Percentiles rank a stretch among this genome's conserved stretches.
Conservation (phyloP, 2,888 invertebrate genomes). For the Phyto melanocephala region DNA sequence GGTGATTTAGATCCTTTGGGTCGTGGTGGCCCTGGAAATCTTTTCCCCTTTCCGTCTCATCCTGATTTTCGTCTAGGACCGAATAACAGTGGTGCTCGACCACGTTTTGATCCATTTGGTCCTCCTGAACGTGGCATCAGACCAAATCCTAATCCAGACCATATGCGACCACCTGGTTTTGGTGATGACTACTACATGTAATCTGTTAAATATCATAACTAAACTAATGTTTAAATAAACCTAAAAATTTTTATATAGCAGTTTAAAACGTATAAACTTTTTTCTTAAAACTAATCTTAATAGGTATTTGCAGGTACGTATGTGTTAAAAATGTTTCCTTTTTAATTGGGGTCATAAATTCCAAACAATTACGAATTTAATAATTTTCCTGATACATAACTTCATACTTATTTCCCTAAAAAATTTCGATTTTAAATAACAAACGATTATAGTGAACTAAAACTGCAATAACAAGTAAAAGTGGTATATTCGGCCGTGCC, state of each 20-base stretch:
- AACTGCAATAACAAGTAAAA: no score
- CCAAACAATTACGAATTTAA: no score
- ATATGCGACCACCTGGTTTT: conserved; percentile 84
- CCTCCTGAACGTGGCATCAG: conserved; percentile 81
- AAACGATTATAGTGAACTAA: no score
- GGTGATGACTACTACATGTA: conserved; percentile 74
- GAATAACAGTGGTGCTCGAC: conserved; percentile 79
- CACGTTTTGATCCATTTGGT: conserved; percentile 90
- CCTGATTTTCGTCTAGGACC: conserved; percentile 62
- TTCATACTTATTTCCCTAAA: no score
- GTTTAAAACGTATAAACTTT: no score
- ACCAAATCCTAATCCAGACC: conserved; percentile 83
- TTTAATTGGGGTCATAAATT: no score
- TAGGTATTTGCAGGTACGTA: no score
- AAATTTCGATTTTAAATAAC: no score
- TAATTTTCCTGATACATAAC: no score
- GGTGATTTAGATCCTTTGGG: conserved; percentile 89
- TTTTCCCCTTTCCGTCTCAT: conserved; percentile 70
- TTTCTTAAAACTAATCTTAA: no score
- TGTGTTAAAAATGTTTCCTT: no score
- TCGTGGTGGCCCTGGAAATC: conserved; percentile 77
- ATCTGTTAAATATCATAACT: conserved; percentile 4
- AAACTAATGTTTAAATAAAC: not conserved
- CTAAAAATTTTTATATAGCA: not conserved
- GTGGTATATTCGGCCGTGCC: no score